Base-by-base conservation (phyloP, 2,888 invertebrate genomes). In the Eupithecia pulchellata region DNA sequence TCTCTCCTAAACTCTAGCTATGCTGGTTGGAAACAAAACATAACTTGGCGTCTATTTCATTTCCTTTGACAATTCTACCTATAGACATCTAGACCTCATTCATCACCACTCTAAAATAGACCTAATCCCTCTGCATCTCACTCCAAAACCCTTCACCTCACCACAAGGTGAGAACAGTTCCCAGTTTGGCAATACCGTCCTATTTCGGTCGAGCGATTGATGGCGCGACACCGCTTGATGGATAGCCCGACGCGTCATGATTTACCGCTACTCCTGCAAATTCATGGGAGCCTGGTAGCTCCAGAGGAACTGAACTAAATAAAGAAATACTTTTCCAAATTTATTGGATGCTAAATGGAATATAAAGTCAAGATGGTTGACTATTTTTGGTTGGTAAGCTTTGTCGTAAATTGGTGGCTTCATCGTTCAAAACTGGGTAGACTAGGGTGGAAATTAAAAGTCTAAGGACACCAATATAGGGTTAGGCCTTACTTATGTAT, bases 121-220 rank as follows among this genome's bases (percentile, higher is more conserved):
- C 58, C 47, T 60, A 67, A 66, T 67, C 55, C 55, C 61, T n/a
- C 25, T 58, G 39, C 62, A 47, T 65, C 61, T 60, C 62, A 67
- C 68, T 68, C 36, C 14, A 34, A 30, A 66, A 69, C 65, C 64
- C 67, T 61, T 39, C 58, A 39, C 30, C 29, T 39, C 58, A 39
- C 30, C 29, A 47, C 76, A 81, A 85, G 86, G 86, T 84, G 85
- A 84, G 85, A 73, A 84, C 84, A 81, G n/a, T 78, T 83, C 83
- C 85, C 84, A 80, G 83, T 86, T 85, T 82, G 82, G 83, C 82
- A 79, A 80, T 75, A 57, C 47, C 75, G 80, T 81, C 85, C 92
- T 93, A 93, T 93, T 93, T 91, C 88, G 82, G 91, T 87, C 83
- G 69, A 75, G 67, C 82, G 89, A 93, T 93, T 92, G 92, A 93